Evolutionary conservation across 2,113 vertebrate species (phyloP).

Genomic region (Bos indicus): DNA sequence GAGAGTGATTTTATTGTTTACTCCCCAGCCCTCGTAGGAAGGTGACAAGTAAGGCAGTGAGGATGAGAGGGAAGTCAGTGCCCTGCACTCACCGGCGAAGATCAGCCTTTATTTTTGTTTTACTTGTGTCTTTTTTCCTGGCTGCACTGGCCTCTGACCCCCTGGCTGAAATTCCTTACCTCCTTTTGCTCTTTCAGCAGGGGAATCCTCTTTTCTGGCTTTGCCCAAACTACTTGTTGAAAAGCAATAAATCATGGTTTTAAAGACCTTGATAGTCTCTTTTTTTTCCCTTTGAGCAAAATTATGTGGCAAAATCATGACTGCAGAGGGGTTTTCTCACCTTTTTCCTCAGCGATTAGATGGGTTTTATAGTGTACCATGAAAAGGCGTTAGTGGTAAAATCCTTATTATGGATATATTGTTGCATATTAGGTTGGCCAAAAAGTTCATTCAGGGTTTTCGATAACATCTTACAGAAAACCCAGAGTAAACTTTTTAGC

Average conservation of each 20-base stretch:
- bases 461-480: not conserved
- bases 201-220: not conserved
- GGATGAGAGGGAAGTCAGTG: not conserved
- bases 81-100: not conserved
- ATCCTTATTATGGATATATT: not conserved
- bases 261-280: not conserved
- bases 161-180: not conserved
- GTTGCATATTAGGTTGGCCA: not conserved
- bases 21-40: not conserved
- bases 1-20: not conserved
- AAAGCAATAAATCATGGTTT: not conserved
- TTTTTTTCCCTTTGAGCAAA: not conserved
- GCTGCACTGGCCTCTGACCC: not conserved
- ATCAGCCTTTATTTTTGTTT: not conserved
- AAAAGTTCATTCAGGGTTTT: not conserved
- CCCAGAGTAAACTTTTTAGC: not conserved
- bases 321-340: not conserved
- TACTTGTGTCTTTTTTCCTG: not conserved
- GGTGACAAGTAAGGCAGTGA: not conserved
- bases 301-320: not conserved
- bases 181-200: not conserved
- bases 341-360: not conserved
- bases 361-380: not conserved
- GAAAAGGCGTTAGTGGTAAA: not conserved
- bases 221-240: conserved; percentile 13